phyloP scores from a whole-genome alignment of 2,113 vertebrate species.

The Onychorhynchus coronatus region DNA sequence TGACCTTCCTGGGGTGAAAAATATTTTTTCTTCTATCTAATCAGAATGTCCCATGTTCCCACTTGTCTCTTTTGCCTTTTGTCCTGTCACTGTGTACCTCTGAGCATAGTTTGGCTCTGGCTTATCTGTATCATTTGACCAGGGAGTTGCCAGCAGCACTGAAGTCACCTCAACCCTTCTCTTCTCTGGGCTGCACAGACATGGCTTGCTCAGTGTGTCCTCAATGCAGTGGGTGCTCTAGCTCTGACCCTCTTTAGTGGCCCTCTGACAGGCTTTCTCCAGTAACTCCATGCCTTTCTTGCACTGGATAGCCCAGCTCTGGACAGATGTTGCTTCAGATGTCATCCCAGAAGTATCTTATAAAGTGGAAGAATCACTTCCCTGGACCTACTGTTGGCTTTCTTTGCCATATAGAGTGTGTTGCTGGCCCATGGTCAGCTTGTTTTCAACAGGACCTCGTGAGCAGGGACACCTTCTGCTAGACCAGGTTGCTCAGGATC shows the following conservation, averaged over 20 bases:
- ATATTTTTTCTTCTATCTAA: background rate
- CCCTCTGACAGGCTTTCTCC: background rate
- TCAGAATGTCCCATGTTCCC: background rate
- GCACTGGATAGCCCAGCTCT: background rate
- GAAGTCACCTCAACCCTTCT: background rate
- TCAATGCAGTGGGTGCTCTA: rapidly evolving
- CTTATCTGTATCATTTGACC: background rate
- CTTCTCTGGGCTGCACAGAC: background rate
- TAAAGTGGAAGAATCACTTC: background rate
- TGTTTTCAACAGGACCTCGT: background rate
- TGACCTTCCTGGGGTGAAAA: background rate
- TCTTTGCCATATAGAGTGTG: background rate
- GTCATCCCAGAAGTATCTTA: background rate
- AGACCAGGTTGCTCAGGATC: background rate
- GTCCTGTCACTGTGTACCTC: background rate
- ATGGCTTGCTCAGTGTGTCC: background rate
- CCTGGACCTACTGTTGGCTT: background rate
- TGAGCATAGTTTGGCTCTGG: background rate
- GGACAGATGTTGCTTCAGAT: background rate
- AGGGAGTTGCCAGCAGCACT: background rate
- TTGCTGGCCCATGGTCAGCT: background rate
- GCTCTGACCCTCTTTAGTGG: background rate
- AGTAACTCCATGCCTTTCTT: background rate
- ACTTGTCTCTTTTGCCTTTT: background rate
- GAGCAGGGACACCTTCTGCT: background rate